Base-by-base conservation (phyloP, 2,113 vertebrate species). In the Sphyrna mokarran region DNA sequence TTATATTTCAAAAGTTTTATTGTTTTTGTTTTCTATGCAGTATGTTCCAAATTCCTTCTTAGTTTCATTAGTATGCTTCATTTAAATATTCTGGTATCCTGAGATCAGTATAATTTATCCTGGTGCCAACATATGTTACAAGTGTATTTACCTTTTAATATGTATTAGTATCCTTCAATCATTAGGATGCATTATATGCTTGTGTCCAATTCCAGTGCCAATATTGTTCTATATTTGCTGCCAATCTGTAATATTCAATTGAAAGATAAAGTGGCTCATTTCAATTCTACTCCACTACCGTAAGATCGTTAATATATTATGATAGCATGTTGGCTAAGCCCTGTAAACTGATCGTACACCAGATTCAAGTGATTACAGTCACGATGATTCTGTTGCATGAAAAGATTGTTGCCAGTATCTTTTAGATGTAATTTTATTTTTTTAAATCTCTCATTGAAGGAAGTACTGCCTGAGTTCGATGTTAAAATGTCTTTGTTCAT, bases 11-110 rank as follows among this genome's bases (percentile, higher is more conserved):
- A 48, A 95, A 1, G 13, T 43, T 40, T 95, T 54, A 72, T 40
- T 94, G 40, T 18, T 54, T 54, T 54, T 54, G 43, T 70, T 95
- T 95, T 72, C 33, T 93, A 20, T 37, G 11, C 69, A 76, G 63
- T 76, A 95, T 40, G 72, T 95, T 95, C 68, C 94, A 95, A 16
- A 76, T 13, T 48, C 68, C 69, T 18, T 48, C 40, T 72, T 33
- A n/a, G 26, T 23, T 70, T 95, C 33, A 76, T 72, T 69, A 95
- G 26, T 95, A 95, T 72, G 40, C 69, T 95, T 95, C 22, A 95
- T 72, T 70, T 48, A 72, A 95, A 95, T 54, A 23, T 95, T 95
- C 68, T 95, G 94, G 68, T 95, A 69, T 95, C 72, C 23, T 72
- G 68, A 72, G 69, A 23, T 72, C 94, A 72, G 68, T 95, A 72